These are phyloP conservation scores for Oreonectes daqikongensis DNA, from an alignment of 2,797 vertebrate species.

Conservation along the genomic window DNA sequence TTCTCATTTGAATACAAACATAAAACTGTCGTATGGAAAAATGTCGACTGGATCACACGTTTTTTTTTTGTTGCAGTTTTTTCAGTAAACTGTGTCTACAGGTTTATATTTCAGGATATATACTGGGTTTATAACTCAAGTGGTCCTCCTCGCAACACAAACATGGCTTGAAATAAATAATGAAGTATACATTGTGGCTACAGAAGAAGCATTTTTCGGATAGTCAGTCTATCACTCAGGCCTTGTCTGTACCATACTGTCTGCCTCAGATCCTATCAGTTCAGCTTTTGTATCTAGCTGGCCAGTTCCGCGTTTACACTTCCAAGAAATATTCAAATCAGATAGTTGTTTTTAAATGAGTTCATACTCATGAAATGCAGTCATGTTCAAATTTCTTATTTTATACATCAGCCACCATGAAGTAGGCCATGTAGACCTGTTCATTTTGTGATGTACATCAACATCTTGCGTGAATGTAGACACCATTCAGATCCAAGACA, in stretches of 20 bases:
- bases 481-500: slow-evolving; percentile 9
- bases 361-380: slow-evolving; percentile 22
- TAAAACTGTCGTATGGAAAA: slow-evolving; percentile 53
- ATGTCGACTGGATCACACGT: slow-evolving; percentile 37
- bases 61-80: slow-evolving; percentile 41
- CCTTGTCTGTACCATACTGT: neutral
- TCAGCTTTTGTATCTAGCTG: neutral
- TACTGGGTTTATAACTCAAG: neutral
- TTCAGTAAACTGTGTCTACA: slow-evolving; percentile 32
- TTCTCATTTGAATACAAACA: slow-evolving; percentile 58
- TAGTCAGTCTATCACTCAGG: slow-evolving; percentile 17
- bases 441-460: slow-evolving; percentile 10
- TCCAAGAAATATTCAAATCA: slow-evolving; percentile 22
- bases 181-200: slow-evolving; percentile 13
- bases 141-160: slow-evolving; percentile 8
- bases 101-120: slow-evolving; percentile 16
- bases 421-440: slow-evolving; percentile 3
- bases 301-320: slow-evolving; percentile 16
- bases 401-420: slow-evolving; percentile 19
- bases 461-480: slow-evolving; percentile 36
- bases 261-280: slow-evolving; percentile 4
- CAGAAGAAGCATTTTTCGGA: slow-evolving; percentile 2
- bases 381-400: slow-evolving; percentile 26
- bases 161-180: slow-evolving; percentile 15
- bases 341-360: slow-evolving; percentile 22